Evolutionary conservation across 2,888 invertebrate genomes (phyloP), one percentile per base, ranked within the genome.

Genomic region (Lepidonotus clava): DNA sequence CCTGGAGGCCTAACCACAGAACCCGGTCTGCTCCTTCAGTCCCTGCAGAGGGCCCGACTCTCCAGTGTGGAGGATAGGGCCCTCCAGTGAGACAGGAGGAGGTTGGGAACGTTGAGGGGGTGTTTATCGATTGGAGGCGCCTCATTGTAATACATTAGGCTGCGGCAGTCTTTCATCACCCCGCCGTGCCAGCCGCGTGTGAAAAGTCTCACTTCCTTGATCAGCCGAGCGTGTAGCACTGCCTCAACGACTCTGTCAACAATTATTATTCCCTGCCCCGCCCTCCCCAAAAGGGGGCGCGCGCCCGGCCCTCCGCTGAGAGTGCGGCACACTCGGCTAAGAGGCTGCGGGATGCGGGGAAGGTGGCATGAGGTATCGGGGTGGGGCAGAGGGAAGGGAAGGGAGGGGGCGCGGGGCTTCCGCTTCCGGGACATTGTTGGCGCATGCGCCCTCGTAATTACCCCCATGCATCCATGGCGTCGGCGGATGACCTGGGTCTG

Each of bases 171-270:
- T 71, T 38, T 71, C 71, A 71, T 71, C 71, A 38, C 36, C 14
- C 71, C 71, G 18, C 38, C 71, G 21, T 1, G 34, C 71, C 18
- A 21, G 71, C 71, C 8, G 36, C 36, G 80, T 51, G 80, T 80
- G 80, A 80, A 80, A 80, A 41, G 46, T 80, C 80, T 41, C 80
- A 80, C 80, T 80, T 41, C 80, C 80, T 80, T 80, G 80, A 80
- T 80, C 80, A 46, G 28, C 28, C 24, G 32, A 32, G 80, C 51
- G 32, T 46, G 32, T 46, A 18, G 51, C 1, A 18, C 18, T 46
- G 32, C 46, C 32, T 80, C 46, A 28, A 41, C 34, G 80, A 28
- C 80, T 46, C n/a, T 32, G 80, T 80, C 80, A 80, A 80, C 80
- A 80, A 41, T 80, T 80, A 80, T 80, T 46, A 41, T 51, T 51